Evolutionary conservation across 2,888 invertebrate genomes (phyloP), one percentile per base, ranked within the genome.

Genomic region (Eilema sororculum): DNA sequence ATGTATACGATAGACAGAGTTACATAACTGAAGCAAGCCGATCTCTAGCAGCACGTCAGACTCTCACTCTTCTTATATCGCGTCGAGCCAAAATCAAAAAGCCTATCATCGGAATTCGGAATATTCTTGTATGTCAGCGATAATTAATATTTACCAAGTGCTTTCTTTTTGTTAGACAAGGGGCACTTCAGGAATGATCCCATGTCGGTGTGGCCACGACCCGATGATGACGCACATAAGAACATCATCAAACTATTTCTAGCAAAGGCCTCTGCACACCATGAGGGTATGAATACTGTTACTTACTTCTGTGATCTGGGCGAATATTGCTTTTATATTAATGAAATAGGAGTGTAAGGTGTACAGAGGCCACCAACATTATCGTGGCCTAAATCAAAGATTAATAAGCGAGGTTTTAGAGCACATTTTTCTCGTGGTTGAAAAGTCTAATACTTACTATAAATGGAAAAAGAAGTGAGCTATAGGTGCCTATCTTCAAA

Each of bases 91-190:
- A 16, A 41, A 41, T 16, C 41, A 41, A 41, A 41, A 41, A 10
- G 10, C 33, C 33, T 0, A 37, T 37, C 33, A 12, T 37, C 33
- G 10, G 1, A 37, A 37, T 12, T 37, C 33, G 12, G 33, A 37
- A 41, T 16, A 16, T 16, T 41, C 41, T 20, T 52, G n/a, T 52
- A 6, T n/a, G 52, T 52, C 52, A 52, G n/a, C 8, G 20, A 46
- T 20, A 20, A 46, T 46, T 5, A 20, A 46, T n/a, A 52, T 52
- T 65, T 71, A 70, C 69, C 61, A 56, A 30, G 56, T 74, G n/a
- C 28, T 28, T 59, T 16, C 30, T 78, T 76, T 73, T 68, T 41
- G 24, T 62, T 41, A 46, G 52, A 52, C 6, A 52, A 52, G 52
- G 52, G 52, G 52, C 52, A 52, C 52, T 52, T 52, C 52, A 52